phyloP scores from a whole-genome alignment of 2,113 vertebrate genomes.

The Dendrocopos noguchii region DNA sequence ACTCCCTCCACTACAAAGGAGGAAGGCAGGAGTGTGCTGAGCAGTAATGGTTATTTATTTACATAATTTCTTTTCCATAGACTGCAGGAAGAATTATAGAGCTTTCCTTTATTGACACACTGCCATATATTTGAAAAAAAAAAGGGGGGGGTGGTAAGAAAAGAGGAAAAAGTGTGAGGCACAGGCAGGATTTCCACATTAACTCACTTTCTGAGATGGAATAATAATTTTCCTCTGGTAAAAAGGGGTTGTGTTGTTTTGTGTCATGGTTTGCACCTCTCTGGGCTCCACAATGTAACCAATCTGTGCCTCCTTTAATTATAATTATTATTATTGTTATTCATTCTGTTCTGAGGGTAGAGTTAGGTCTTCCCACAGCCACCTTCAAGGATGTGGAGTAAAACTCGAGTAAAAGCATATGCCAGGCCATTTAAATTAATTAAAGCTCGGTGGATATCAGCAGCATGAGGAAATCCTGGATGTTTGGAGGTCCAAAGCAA shows the following conservation, averaged over 20 bases:
- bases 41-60: constrained; percentile 83
- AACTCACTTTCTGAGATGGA: constrained; percentile 48
- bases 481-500: not conserved
- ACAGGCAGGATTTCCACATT: constrained; percentile 61
- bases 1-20: constrained; percentile 67
- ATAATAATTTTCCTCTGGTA: constrained; percentile 57
- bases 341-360: not conserved
- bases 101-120: constrained; percentile 71
- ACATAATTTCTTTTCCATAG: constrained; percentile 80
- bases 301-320: not conserved
- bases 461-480: not conserved
- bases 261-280: constrained; percentile 22
- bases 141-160: too few relatives aligned
- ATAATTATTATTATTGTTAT: constrained; percentile 49
- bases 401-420: not conserved
- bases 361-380: not conserved
- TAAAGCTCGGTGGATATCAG: not conserved
- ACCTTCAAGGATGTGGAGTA: not conserved
- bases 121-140: constrained; percentile 68
- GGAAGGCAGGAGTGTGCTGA: constrained; percentile 65
- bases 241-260: constrained; percentile 6
- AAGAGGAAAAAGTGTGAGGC: not conserved
- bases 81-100: constrained; percentile 75
- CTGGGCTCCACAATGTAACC: not conserved
- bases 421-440: not conserved